Conservation (phyloP, 2,797 vertebrate genomes). For the Antennarius maculatus region DNA sequence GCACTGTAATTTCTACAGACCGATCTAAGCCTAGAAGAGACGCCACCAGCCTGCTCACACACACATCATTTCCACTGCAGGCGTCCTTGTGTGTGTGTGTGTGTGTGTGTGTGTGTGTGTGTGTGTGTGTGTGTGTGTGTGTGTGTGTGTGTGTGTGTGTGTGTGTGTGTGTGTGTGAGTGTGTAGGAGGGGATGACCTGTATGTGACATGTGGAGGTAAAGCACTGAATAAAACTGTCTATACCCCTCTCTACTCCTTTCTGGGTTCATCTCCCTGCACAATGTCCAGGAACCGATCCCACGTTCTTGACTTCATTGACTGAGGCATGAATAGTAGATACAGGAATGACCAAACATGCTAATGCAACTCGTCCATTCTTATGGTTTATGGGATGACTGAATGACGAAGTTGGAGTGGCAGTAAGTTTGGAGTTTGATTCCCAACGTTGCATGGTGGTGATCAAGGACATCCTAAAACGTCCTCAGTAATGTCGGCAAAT, state of each 20-base stretch:
- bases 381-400: too few relatives aligned
- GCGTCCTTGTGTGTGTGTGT: slow-evolving; percentile 12
- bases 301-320: too few relatives aligned
- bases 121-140: slow-evolving; percentile 5
- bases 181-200: slow-evolving; percentile 19
- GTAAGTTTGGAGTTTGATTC: too few relatives aligned
- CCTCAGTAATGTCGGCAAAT: too few relatives aligned
- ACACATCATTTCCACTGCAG: slow-evolving; percentile 60
- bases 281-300: too few relatives aligned
- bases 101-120: slow-evolving; percentile 1
- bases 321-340: too few relatives aligned
- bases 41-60: slow-evolving; percentile 30
- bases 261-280: too few relatives aligned
- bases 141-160: slow-evolving; percentile 8
- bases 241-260: background rate
- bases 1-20: slow-evolving; percentile 69
- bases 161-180: slow-evolving; percentile 4
- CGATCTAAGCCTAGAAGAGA: slow-evolving; percentile 49
- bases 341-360: too few relatives aligned
- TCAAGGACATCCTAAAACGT: too few relatives aligned
- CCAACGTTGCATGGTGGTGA: too few relatives aligned
- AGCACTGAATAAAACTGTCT: background rate
- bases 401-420: too few relatives aligned
- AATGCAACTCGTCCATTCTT: too few relatives aligned
- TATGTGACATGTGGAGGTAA: slow-evolving; percentile 16